Percentiles rank a stretch among this genome's conserved stretches.
phyloP scores from a whole-genome alignment of 2,113 vertebrate genomes.

The Xiphophorus couchianus region DNA sequence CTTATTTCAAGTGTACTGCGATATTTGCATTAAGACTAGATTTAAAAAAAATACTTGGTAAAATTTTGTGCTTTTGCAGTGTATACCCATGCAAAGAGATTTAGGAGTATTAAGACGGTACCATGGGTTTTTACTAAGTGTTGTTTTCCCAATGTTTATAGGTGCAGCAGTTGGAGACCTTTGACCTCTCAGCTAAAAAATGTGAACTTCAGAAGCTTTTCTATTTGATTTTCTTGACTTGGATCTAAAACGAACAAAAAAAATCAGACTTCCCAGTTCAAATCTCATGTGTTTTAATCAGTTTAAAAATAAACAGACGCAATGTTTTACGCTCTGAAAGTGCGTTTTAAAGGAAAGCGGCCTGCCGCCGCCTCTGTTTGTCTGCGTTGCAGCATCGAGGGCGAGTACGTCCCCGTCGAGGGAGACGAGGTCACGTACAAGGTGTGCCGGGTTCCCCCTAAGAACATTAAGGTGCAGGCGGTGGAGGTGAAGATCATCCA shows the following conservation, averaged over 20 bases:
- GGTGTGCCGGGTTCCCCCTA: slow-evolving; percentile 94
- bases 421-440: slow-evolving; percentile 98
- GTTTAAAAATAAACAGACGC: neutral
- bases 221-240: neutral
- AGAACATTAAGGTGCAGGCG: slow-evolving; percentile 97
- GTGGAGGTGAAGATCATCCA: slow-evolving; percentile 98
- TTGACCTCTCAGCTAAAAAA: neutral
- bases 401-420: slow-evolving; percentile 95
- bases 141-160: neutral
- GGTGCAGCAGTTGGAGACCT: neutral
- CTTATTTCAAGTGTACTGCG: no score
- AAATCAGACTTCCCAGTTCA: neutral
- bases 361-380: neutral
- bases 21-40: no score
- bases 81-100: neutral
- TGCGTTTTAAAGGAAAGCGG: neutral
- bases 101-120: neutral
- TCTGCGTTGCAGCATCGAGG: slow-evolving; percentile 87
- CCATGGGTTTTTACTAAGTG: neutral
- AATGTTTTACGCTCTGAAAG: neutral
- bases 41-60: no score
- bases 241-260: no score
- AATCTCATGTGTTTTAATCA: neutral
- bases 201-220: neutral
- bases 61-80: no score